Base-by-base conservation (phyloP, 92 coral and sea anemone genomes). In the Porites divaricata region DNA sequence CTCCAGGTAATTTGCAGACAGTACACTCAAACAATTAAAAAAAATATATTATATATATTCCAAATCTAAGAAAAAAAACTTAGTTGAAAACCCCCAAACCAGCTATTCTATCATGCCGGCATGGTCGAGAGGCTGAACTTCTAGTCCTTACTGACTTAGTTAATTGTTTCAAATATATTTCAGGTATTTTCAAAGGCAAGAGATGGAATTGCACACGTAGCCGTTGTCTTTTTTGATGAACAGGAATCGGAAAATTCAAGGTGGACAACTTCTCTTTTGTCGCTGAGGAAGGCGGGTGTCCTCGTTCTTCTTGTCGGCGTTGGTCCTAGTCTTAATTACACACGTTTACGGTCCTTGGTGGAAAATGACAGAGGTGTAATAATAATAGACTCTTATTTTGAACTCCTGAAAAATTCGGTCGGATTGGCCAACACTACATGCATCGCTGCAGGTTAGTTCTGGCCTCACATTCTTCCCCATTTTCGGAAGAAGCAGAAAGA, bases 151-250 rank as follows among this genome's bases (percentile, higher is more conserved):
- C 45, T 35, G 45, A 4, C 45, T 35, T 35, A 35, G 3, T 35
- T 35, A 35, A 35, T 35, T 35, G 11, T 72, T 50, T 2, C 23
- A n/a, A 49, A 20, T 51, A 51, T 15, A 2, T 20, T 21, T 9
- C 24, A 65, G 74, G 59, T 84, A 20, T 84, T 84, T 56, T 75
- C 74, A 45, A 26, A 12, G 24, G 82, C 88, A 50, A 84, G 83
- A 50, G 25, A 64, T 3, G 59, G 74, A 15, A 81, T 84, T n/a
- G 75, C 88, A 56, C 75, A 76, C 26, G 35, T 84, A 67, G 88
- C 83, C 15, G 76, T 84, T 53, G 61, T 84, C 51, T 14, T 84
- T 20, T 15, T 67, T 11, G 88, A 84, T 51, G 88, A 20, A n/a
- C 45, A 41, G 67, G 76, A 69, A 22, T 20, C 14, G 20, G 35